Percentiles rank a stretch among this genome's conserved stretches.
These are phyloP conservation scores for Lytechinus pictus DNA, from an alignment of 35 echinoderm and acorn worm genomes.

Conservation along the genomic window DNA sequence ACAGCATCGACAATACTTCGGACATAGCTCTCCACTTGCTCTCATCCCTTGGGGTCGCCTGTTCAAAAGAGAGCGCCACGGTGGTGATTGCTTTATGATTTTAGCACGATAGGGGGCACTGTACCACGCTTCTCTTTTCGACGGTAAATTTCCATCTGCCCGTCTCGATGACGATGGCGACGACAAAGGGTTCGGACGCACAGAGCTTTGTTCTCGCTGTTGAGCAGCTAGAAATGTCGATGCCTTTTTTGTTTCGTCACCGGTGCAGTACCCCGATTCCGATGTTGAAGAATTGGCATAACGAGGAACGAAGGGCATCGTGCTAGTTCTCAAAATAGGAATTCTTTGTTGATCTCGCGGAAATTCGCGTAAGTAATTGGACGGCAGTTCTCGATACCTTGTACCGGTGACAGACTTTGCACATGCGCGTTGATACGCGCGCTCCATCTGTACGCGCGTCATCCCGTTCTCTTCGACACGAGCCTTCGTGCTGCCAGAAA, in stretches of 20 bases:
- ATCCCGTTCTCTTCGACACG: not conserved
- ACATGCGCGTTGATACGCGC: slow-evolving; percentile 31
- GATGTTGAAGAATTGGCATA: not conserved
- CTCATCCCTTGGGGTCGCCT: slow-evolving; percentile 58
- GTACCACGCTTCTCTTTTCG: slow-evolving; percentile 50
- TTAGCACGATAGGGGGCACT: slow-evolving; percentile 50
- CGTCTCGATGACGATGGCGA: not conserved
- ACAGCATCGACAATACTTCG: slow-evolving; percentile 62
- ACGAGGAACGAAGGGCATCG: not conserved
- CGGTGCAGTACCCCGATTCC: not conserved
- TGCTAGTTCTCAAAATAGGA: not conserved
- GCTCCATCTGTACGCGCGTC: slow-evolving; percentile 29
- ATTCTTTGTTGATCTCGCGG: not conserved
- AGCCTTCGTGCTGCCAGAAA: not conserved
- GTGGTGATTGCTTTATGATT: slow-evolving; percentile 54
- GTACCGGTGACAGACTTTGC: not conserved
- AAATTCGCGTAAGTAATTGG: not conserved
- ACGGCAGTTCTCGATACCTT: not conserved
- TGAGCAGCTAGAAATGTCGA: not conserved
- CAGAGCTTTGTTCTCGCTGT: not conserved
- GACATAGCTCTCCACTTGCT: slow-evolving; percentile 46
- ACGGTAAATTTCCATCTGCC: not conserved
- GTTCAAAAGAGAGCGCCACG: slow-evolving; percentile 69
- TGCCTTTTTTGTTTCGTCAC: not conserved
- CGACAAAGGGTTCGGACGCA: not conserved